Conservation (phyloP, 2,113 vertebrate species). For the Pavo muticus region DNA sequence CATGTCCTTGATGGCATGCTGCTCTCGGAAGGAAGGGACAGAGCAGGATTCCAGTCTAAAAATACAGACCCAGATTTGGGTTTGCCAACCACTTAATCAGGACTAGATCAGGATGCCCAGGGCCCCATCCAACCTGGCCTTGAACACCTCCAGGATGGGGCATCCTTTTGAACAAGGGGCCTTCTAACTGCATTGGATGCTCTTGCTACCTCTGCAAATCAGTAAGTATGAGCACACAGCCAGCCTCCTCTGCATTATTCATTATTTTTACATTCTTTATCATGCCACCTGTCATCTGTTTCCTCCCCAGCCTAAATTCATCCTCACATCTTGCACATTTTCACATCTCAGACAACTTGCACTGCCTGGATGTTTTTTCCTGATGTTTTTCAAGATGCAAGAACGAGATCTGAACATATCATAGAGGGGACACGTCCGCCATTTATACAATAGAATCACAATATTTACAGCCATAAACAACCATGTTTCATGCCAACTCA, state of each 20-base stretch:
- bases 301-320: not conserved
- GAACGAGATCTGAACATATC: not conserved
- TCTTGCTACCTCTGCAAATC: not conserved
- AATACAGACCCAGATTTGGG: slow-evolving; percentile 18
- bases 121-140: no score
- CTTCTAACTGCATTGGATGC: slow-evolving; percentile 32
- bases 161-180: not conserved
- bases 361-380: not conserved
- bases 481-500: not conserved
- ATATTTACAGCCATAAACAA: not conserved
- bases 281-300: not conserved
- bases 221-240: not conserved
- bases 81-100: no score
- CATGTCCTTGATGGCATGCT: not conserved
- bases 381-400: not conserved
- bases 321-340: not conserved
- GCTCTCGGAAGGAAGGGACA: not conserved
- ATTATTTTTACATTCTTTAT: slow-evolving; percentile 7
- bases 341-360: not conserved
- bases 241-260: not conserved
- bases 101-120: no score
- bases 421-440: not conserved
- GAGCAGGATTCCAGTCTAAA: slow-evolving; percentile 26
- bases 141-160: no score
- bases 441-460: not conserved